Evolutionary conservation across 2,113 vertebrate genomes (phyloP).

Genomic region (Pseudolaguvia tuberculata): DNA sequence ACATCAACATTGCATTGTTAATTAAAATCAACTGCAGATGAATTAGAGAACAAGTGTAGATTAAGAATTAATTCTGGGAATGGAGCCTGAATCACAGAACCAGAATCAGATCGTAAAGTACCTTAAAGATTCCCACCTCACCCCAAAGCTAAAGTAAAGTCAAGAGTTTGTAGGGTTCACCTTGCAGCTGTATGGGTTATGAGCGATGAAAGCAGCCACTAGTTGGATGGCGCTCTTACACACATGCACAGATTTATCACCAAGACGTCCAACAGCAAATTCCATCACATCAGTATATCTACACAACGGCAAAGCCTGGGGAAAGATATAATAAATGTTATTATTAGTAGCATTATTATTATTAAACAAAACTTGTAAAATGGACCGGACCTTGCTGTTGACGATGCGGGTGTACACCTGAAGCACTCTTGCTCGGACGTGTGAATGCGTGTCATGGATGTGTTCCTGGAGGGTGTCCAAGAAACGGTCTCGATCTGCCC

Average conservation of each 20-base stretch:
- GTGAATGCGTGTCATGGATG: slow-evolving; percentile 76
- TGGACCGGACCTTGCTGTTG: slow-evolving; percentile 72
- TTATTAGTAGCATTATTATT: no score
- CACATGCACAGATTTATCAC: slow-evolving; percentile 85
- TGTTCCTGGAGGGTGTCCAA: slow-evolving; percentile 84
- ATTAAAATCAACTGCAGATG: no score
- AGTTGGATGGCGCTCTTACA: slow-evolving; percentile 94
- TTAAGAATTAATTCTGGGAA: no score
- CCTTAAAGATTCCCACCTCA: no score
- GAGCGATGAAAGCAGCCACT: slow-evolving; percentile 85
- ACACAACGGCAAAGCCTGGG: slow-evolving; percentile 81
- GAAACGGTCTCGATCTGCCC: slow-evolving; percentile 82
- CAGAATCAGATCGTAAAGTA: no score
- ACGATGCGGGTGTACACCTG: slow-evolving; percentile 85
- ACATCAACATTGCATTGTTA: not conserved
- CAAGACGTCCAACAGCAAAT: slow-evolving; percentile 82
- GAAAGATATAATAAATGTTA: not conserved
- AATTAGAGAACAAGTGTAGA: no score
- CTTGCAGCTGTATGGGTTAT: slow-evolving; percentile 96
- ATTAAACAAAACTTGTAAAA: no score
- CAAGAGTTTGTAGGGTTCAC: slow-evolving; percentile 56
- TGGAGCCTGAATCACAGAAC: no score
- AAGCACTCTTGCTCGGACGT: slow-evolving; percentile 82
- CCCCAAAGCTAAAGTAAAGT: no score
- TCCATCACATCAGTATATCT: slow-evolving; percentile 82